Conservation (phyloP, 2,797 vertebrate species). For the Leptatherina wallacei region DNA sequence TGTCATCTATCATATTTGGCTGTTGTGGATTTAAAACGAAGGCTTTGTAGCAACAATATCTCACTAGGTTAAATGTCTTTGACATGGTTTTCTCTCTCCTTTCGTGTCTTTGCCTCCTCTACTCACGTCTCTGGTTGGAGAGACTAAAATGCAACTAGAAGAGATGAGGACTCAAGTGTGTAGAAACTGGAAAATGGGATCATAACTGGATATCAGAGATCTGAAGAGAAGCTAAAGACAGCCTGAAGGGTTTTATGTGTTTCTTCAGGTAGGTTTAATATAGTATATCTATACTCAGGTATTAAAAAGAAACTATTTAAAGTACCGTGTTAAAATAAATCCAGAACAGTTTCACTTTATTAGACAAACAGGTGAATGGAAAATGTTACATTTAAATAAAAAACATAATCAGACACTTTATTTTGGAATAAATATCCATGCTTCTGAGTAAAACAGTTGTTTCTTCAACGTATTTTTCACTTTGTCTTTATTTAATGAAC, state of each 20-base stretch:
- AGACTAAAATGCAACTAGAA: neutral
- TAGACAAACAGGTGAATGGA: neutral
- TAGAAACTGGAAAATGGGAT: neutral
- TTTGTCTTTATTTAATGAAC: neutral
- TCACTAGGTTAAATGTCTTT: neutral
- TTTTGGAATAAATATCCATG: neutral
- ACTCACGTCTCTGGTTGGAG: neutral
- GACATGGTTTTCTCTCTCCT: neutral
- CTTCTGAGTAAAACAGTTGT: neutral
- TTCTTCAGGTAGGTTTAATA: constrained; percentile 25
- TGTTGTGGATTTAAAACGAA: neutral
- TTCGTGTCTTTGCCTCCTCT: neutral
- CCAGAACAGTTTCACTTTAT: neutral
- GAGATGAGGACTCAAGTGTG: neutral
- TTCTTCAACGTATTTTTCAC: constrained; percentile 3
- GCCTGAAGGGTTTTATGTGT: neutral
- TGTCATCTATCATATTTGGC: neutral
- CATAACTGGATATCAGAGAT: neutral
- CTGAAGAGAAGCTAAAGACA: neutral
- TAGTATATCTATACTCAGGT: neutral
- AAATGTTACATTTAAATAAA: neutral
- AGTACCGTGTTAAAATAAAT: constrained; percentile 1
- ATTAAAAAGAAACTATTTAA: constrained; percentile 9
- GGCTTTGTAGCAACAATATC: neutral
- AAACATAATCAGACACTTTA: neutral